Conservation (phyloP, 2,797 vertebrate species). For the Paramormyrops hopkinsi region DNA sequence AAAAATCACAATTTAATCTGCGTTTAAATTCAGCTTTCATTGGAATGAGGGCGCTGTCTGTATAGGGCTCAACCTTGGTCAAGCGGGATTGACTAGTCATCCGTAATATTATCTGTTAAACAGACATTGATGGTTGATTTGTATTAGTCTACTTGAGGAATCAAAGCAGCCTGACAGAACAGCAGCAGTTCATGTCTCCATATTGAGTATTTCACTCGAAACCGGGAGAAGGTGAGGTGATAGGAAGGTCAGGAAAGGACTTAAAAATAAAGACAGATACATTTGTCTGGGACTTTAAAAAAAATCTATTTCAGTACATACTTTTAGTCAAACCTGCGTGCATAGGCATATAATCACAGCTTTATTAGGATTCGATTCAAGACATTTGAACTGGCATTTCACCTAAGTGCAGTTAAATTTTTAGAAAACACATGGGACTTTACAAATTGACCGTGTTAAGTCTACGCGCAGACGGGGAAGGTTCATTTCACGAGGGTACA, state of each 20-base stretch:
- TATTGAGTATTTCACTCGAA: not conserved
- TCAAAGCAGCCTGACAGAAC: not conserved
- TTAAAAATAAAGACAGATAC: not conserved
- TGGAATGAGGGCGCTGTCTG: not conserved
- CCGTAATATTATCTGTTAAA: not conserved
- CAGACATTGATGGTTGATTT: not conserved
- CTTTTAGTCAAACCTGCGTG: not conserved
- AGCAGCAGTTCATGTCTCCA: not conserved
- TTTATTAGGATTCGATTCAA: not conserved
- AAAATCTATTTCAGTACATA: not conserved
- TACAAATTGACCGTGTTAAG: not conserved
- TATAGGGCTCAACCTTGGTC: not conserved
- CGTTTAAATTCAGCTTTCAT: not conserved
- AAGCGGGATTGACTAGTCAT: not conserved
- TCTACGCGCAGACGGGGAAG: not conserved
- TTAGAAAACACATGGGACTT: not conserved
- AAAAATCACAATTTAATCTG: not conserved
- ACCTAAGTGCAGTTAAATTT: not conserved
- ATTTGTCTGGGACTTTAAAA: not conserved
- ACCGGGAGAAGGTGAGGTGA: not conserved
- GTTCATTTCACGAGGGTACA: not conserved
- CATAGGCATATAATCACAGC: slow-evolving; percentile 7
- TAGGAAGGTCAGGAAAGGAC: not conserved
- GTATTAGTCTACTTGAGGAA: not conserved
- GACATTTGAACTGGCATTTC: not conserved